Base-by-base conservation (phyloP, 2,888 invertebrate genomes). In the Xanthorhoe designata region DNA sequence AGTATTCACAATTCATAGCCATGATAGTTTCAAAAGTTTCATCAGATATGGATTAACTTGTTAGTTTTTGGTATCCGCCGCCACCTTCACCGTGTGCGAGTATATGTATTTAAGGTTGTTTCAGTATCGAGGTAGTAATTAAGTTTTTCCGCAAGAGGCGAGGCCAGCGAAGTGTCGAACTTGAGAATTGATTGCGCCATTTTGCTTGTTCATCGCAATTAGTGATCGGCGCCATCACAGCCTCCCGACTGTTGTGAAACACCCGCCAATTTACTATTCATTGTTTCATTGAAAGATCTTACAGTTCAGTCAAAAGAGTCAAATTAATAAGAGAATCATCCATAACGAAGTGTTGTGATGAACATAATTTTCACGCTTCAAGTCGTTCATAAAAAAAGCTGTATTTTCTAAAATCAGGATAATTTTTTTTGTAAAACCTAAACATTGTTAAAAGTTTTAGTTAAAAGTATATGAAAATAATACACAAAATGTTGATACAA, bases 161-260 rank as follows among this genome's bases (percentile, higher is more conserved):
- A 56, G 24, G 47, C 19, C 47, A 4, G 10, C 35, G 59, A 52
- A 10, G 42, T 32, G 58, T 49, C 49, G 49, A 57, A 57, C 45
- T 58, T 32, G 17, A 19, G 32, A 58, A 58, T 58, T 32, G 58
- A 35, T 58, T 32, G 49, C 35, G n/a, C 49, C 58, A 51, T 51
- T 18, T 35, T 35, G 58, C 49, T 50, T 58, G 50, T 58, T 58
- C 58, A 58, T 49, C 57, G 47, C 32, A 29, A 45, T 45, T 24
- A 45, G 55, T 24, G 55, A 19, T 29, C 24, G 54, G 8, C 15
- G 45, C 45, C 56, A 56, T 15, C 8, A 15, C 56, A 24, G 24
- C 42, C 2, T n/a, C n/a, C 2, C 35, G 35, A 24, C 35, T 9
- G 10, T 13, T 2, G 10, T 8, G 38, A 9, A 3, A 13, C 6